Evolutionary conservation across 2,797 vertebrate species (phyloP).

Genomic region (Nannoperca australis): DNA sequence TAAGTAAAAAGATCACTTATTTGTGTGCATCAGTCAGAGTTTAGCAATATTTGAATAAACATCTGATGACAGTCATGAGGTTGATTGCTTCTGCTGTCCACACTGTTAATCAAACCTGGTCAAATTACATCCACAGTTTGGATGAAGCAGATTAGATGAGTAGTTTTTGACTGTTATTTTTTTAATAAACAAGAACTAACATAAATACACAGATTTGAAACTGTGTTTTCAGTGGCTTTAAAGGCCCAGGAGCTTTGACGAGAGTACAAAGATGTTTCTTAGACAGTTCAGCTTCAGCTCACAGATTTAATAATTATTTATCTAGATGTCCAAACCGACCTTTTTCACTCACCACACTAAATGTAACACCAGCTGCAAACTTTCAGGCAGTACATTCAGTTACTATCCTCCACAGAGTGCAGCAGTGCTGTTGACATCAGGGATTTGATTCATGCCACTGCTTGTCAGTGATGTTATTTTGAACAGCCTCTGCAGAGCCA

Average conservation of each 20-base stretch:
- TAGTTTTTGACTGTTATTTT: neutral
- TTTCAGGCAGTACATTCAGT: neutral
- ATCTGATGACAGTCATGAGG: neutral
- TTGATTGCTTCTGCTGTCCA: neutral
- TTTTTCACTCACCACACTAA: conserved; percentile 7
- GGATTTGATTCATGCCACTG: conserved; percentile 34
- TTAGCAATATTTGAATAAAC: neutral
- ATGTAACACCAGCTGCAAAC: conserved; percentile 9
- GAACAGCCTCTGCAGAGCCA: conserved; percentile 25
- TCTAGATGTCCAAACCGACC: conserved; percentile 9
- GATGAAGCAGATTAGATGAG: neutral
- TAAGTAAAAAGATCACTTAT: neutral
- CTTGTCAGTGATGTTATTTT: conserved; percentile 42
- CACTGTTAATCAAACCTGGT: no score
- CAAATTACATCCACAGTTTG: neutral
- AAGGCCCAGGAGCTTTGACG: neutral
- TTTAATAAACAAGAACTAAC: neutral
- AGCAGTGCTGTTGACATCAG: conserved; percentile 31
- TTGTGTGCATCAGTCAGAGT: neutral
- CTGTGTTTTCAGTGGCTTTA: neutral
- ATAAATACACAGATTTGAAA: conserved; percentile 4
- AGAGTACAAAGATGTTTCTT: neutral
- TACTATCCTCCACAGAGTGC: conserved; percentile 9
- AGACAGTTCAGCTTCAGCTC: conserved; percentile 4
- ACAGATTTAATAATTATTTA: conserved; percentile 17